Conservation (phyloP, 1,140 invertebrate species). For the Odontomachus brunneus region DNA sequence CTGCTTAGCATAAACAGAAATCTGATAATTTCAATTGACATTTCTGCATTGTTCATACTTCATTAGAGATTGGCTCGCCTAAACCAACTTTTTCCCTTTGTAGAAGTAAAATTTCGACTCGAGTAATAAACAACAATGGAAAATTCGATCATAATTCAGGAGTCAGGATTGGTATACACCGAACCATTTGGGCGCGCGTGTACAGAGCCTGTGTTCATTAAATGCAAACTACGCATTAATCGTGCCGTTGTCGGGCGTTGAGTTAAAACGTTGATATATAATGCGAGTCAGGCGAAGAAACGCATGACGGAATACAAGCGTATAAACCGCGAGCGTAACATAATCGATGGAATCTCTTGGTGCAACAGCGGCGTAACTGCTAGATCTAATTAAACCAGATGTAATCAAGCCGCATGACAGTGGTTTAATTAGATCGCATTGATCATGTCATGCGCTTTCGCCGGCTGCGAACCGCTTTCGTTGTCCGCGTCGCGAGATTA, state of each 20-base stretch:
- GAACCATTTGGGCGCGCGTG: too few species aligned
- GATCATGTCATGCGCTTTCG: constrained; percentile 58
- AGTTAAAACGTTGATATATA: constrained; percentile 56
- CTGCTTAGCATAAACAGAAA: too few species aligned
- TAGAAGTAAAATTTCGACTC: too few species aligned
- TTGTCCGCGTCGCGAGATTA: constrained; percentile 47
- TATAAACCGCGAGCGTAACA: constrained; percentile 34
- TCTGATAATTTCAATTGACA: too few species aligned
- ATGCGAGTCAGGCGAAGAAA: constrained; percentile 38
- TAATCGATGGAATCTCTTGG: constrained; percentile 59
- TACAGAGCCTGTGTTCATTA: constrained; percentile 55
- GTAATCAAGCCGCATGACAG: constrained; percentile 57
- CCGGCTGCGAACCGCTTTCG: constrained; percentile 37
- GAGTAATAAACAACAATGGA: too few species aligned
- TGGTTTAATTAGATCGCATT: constrained; percentile 60
- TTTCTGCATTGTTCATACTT: too few species aligned
- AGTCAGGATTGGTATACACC: too few species aligned
- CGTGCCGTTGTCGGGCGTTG: background rate
- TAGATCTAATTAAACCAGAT: constrained; percentile 61
- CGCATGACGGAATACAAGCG: constrained; percentile 30
- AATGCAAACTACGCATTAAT: constrained; percentile 50
- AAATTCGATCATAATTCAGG: too few species aligned
- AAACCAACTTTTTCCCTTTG: too few species aligned
- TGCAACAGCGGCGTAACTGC: constrained; percentile 33
- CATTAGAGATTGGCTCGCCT: too few species aligned